Evolutionary conservation across 2,888 invertebrate species (phyloP).

Genomic region (Nomada goodeniana): DNA sequence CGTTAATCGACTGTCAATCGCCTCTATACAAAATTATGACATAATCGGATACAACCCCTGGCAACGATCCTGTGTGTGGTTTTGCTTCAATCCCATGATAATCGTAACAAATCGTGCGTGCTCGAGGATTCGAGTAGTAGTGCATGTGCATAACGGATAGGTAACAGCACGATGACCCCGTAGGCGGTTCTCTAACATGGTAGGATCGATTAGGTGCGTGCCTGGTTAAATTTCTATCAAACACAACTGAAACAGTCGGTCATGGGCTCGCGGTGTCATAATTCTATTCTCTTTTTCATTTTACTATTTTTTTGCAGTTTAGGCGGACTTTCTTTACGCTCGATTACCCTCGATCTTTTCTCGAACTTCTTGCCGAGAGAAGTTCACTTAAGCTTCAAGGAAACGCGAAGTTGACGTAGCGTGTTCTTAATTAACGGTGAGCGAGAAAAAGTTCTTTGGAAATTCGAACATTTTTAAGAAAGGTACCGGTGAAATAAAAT

Average conservation of each 20-base stretch:
- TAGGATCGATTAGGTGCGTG: slow-evolving; percentile 14
- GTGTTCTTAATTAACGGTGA: background rate
- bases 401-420: background rate
- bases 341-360: background rate
- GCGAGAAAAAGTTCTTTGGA: background rate
- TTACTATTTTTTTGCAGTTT: no score
- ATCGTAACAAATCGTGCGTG: slow-evolving; percentile 20
- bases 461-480: background rate
- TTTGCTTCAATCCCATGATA: slow-evolving; percentile 49
- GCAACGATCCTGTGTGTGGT: slow-evolving; percentile 1
- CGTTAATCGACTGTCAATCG: background rate
- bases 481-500: background rate
- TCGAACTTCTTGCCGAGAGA: background rate
- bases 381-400: background rate
- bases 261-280: background rate
- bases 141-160: slow-evolving; percentile 28
- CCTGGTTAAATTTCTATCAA: slow-evolving; percentile 24
- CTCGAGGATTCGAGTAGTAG: slow-evolving; percentile 27
- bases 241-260: background rate
- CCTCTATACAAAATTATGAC: slow-evolving; percentile 20
- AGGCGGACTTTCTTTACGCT: background rate
- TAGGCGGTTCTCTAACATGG: slow-evolving; percentile 6
- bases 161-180: slow-evolving; percentile 42
- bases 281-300: background rate
- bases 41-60: background rate